Percentiles rank a stretch among this genome's conserved stretches.
Conservation (phyloP, 2,113 vertebrate genomes). For the Sporophila hypoxantha region DNA sequence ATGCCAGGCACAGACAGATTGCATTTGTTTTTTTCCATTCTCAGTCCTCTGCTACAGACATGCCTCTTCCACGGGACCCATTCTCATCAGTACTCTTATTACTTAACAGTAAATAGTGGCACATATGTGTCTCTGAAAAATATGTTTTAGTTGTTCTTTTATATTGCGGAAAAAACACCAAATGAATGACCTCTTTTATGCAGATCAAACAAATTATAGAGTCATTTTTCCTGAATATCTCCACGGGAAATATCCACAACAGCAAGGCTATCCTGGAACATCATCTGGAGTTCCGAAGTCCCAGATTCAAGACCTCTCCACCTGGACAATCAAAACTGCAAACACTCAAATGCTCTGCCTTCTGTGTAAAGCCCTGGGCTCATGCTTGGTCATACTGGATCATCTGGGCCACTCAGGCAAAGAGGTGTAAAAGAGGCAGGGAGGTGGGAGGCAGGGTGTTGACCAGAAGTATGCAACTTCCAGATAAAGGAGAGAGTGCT, state of each 20-base stretch:
- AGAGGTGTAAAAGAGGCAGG: background rate
- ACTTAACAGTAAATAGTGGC: background rate
- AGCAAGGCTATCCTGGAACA: background rate
- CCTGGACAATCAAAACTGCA: background rate
- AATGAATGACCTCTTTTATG: background rate
- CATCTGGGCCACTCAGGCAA: background rate
- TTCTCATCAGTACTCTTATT: background rate
- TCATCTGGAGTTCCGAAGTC: background rate
- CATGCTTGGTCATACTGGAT: background rate
- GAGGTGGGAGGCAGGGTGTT: background rate
- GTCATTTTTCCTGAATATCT: background rate
- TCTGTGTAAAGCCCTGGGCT: background rate
- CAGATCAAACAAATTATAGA: background rate
- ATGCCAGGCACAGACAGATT: constrained; percentile 16
- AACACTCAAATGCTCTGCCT: background rate
- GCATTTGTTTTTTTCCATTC: background rate
- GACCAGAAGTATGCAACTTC: background rate
- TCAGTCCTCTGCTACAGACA: background rate
- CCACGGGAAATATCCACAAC: background rate
- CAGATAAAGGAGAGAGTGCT: background rate
- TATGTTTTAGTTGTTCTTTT: background rate
- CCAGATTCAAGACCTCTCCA: background rate
- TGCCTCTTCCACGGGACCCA: background rate
- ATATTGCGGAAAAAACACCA: background rate
- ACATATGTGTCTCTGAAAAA: background rate